phyloP scores from a whole-genome alignment of 2,797 vertebrate species.

The Perdix hodgsoniae region DNA sequence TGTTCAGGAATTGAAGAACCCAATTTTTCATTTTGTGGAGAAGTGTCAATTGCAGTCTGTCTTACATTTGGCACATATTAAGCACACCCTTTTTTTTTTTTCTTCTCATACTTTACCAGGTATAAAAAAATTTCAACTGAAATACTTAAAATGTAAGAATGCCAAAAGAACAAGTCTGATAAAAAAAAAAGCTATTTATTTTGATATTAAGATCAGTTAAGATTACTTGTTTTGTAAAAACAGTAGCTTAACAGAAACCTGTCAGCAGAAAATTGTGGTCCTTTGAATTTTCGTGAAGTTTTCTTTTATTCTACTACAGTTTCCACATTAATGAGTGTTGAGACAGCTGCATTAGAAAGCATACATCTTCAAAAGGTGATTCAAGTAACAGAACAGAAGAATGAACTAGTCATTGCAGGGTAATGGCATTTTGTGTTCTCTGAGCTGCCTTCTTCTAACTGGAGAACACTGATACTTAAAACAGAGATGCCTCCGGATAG shows the following conservation, averaged over 20 bases:
- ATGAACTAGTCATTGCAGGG: not conserved
- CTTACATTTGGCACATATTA: too few species aligned
- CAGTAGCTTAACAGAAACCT: not conserved
- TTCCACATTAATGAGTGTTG: not conserved
- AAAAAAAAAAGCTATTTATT: not conserved
- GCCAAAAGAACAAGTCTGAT: not conserved
- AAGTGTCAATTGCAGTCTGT: not conserved
- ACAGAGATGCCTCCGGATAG: constrained; percentile 40
- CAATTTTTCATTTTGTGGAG: not conserved
- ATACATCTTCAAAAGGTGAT: not conserved
- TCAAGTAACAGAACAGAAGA: constrained; percentile 27
- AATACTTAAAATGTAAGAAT: too few species aligned
- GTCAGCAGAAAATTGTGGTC: not conserved
- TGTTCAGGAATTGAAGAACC: not conserved
- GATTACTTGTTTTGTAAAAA: not conserved
- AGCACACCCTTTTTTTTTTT: too few species aligned
- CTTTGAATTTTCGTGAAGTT: not conserved
- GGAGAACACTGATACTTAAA: constrained; percentile 27
- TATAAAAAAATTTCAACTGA: too few species aligned
- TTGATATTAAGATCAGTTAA: not conserved
- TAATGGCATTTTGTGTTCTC: constrained; percentile 33
- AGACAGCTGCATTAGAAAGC: not conserved
- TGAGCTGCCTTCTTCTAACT: not conserved
- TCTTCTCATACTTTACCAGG: too few species aligned
- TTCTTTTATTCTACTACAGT: not conserved